Percentiles rank a stretch among this genome's conserved stretches.
Evolutionary conservation across 2,113 vertebrate genomes (phyloP).

Genomic region (Arizona elegans): DNA sequence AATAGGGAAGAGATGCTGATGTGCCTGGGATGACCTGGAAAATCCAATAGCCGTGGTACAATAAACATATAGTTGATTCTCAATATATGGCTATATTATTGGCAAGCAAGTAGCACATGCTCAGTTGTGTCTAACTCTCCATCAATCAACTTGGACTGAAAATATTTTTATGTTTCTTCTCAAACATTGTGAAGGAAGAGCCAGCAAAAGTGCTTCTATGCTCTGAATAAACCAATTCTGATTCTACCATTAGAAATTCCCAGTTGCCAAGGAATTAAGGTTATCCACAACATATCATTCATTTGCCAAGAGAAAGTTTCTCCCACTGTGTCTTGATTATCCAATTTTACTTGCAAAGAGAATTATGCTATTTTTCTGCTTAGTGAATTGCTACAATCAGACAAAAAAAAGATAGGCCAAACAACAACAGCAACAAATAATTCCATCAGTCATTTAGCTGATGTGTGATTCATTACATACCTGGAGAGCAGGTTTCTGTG

Average conservation of each 20-base stretch:
- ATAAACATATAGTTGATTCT: background rate
- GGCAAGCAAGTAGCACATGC: background rate
- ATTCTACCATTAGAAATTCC: background rate
- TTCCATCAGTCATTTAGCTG: background rate
- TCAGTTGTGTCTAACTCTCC: background rate
- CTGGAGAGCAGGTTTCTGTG: background rate
- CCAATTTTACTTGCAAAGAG: background rate
- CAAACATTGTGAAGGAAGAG: background rate
- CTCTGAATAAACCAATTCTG: background rate
- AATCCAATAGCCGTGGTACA: background rate
- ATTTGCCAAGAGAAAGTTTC: background rate
- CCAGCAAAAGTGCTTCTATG: background rate
- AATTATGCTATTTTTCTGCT: background rate
- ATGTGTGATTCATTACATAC: background rate
- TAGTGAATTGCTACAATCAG: background rate
- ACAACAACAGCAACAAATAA: background rate
- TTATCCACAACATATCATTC: background rate
- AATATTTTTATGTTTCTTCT: background rate
- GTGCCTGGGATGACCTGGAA: background rate
- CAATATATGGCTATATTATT: background rate
- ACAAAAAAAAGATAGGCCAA: background rate
- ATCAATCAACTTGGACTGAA: background rate
- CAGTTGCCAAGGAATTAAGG: background rate
- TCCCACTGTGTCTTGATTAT: background rate
- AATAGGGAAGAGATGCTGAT: background rate